Evolutionary conservation across 2,797 vertebrate species (phyloP).

Genomic region (Chrysocyon brachyurus): DNA sequence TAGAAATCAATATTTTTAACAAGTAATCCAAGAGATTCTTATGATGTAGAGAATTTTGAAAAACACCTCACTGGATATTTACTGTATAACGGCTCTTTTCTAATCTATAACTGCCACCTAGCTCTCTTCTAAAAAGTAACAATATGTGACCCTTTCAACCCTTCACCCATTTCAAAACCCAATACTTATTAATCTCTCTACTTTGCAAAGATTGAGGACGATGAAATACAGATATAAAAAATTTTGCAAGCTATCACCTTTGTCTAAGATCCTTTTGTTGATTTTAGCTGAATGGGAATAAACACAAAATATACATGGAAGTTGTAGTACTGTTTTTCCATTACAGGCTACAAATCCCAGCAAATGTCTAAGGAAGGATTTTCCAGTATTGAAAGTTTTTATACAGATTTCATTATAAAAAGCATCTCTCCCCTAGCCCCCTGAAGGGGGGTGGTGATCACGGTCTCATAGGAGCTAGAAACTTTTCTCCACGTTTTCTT

Average conservation of each 20-base stretch:
- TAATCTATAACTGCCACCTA: background rate
- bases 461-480: background rate
- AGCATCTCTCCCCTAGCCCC: background rate
- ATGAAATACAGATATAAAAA: background rate
- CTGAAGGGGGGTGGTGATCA: background rate
- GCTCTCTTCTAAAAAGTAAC: background rate
- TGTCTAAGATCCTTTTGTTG: background rate
- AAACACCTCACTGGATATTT: background rate
- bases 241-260: background rate
- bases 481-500: constrained; percentile 44
- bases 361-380: background rate
- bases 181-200: background rate
- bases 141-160: background rate
- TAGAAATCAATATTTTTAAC: constrained; percentile 59
- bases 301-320: background rate
- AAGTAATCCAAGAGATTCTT: background rate
- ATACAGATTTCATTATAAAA: background rate
- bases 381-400: background rate
- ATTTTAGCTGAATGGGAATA: constrained; percentile 18
- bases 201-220: background rate
- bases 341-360: background rate
- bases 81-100: background rate
- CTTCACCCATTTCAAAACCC: background rate
- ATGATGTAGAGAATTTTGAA: background rate
- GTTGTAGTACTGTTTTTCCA: background rate